Evolutionary conservation across 2,888 invertebrate species (phyloP), one percentile per base, ranked within the genome.

Genomic region (Drosophila anceps): DNA sequence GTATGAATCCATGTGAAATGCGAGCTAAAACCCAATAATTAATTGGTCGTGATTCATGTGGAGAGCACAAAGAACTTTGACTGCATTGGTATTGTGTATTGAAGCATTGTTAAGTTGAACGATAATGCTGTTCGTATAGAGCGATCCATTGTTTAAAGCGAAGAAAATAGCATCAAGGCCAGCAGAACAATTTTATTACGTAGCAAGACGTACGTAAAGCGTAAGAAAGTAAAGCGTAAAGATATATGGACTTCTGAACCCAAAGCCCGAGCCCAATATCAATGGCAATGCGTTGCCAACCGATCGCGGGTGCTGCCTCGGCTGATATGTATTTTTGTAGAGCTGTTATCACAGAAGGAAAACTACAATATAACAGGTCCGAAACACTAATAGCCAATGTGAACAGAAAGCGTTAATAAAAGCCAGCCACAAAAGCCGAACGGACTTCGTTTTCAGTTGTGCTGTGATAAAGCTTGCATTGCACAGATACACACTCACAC

Each of bases 231-330:
- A 59, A 62, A 81, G 57, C 72, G 82, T n/a, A n/a, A n/a, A n/a
- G n/a, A 84, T 85, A 86, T 70, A 61, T 79, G 84, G 88, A 88
- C 84, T 84, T 88, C 59, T 83, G 84, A 84, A 24, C 73, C 86
- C 81, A 50, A 39, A 73, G 58, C 43, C 33, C 51, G 20, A 31
- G 57, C 57, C 35, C 35, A 18, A 43, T 53, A 35, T 27, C 39
- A 27, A 54, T 54, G n/a, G n/a, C 39, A 27, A 54, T 54, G n/a
- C 74, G 84, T 85, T 78, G 88, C 65, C 88, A 82, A 84, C 41
- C 67, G 66, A 87, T 63, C 84, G 65, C 59, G 46, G 29, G 53
- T 79, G 51, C 71, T 50, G 68, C 57, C 44, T 15, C 44, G 41
- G 51, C 20, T 39, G 15, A 44, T 43, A 44, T 43, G 43, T 20